Conservation (phyloP, 2,113 vertebrate species). For the Psettodes erumei region DNA sequence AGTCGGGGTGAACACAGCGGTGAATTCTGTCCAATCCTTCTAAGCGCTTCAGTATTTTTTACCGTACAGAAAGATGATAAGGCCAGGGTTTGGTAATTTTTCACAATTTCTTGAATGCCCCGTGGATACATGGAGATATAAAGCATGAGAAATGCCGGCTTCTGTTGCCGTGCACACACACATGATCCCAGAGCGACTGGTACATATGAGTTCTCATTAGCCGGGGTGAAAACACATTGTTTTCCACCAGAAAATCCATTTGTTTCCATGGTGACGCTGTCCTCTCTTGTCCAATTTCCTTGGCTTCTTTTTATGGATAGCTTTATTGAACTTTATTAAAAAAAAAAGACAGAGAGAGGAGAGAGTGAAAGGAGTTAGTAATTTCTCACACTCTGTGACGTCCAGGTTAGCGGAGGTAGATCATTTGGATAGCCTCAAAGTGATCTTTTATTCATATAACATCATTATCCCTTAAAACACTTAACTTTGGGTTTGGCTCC, state of each 20-base stretch:
- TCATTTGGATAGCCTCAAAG: constrained; percentile 35
- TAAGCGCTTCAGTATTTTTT: not conserved
- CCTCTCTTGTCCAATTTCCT: constrained; percentile 67
- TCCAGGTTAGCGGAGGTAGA: constrained; percentile 14
- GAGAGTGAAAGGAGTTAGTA: constrained; percentile 24
- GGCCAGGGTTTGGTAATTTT: constrained; percentile 14
- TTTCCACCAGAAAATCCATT: constrained; percentile 72
- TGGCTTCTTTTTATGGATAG: constrained; percentile 67
- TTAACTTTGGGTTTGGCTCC: not conserved
- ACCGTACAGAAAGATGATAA: constrained; percentile 9
- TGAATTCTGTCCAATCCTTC: not conserved
- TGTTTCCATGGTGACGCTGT: constrained; percentile 72
- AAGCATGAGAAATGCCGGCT: constrained; percentile 40
- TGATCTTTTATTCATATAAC: constrained; percentile 34
- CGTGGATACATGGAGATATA: constrained; percentile 29
- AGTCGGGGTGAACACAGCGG: too few species aligned
- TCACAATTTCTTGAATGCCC: constrained; percentile 16
- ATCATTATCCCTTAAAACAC: constrained; percentile 33
- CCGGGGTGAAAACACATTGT: constrained; percentile 63
- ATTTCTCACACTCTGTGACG: constrained; percentile 39
- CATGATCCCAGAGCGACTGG: constrained; percentile 45
- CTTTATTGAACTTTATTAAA: constrained; percentile 68
- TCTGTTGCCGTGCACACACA: constrained; percentile 38
- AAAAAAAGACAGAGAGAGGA: constrained; percentile 16
- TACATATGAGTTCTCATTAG: constrained; percentile 71